Evolutionary conservation across 2,797 vertebrate genomes (phyloP).

Genomic region (Zalophus californianus): DNA sequence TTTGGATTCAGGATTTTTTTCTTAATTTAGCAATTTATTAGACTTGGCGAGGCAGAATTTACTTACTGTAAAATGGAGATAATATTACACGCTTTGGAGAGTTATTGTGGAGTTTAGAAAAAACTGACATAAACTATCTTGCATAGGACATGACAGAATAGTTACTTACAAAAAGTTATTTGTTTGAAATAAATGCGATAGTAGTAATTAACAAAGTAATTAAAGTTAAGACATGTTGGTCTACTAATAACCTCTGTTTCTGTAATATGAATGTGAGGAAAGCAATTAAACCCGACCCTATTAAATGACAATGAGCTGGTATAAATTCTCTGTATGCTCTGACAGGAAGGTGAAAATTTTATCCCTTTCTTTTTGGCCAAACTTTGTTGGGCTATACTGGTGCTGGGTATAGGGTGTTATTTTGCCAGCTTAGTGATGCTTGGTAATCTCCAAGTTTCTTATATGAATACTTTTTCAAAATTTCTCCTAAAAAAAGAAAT

Average conservation of each 20-base stretch:
- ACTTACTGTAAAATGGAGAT: neutral
- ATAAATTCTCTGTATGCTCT: slow-evolving; percentile 11
- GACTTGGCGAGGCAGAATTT: neutral
- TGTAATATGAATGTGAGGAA: slow-evolving; percentile 1
- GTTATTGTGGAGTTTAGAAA: neutral
- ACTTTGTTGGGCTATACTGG: neutral
- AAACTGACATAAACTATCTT: neutral
- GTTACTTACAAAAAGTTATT: neutral
- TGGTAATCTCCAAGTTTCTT: slow-evolving; percentile 33
- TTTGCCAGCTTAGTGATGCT: neutral
- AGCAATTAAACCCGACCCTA: neutral
- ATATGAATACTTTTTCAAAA: neutral
- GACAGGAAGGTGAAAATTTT: neutral
- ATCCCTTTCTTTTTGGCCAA: neutral
- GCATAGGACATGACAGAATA: neutral
- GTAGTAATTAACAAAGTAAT: neutral
- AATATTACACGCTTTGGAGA: neutral
- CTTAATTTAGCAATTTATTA: neutral
- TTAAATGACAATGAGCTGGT: slow-evolving; percentile 27
- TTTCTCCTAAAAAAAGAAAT: slow-evolving; percentile 28
- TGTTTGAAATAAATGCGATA: neutral
- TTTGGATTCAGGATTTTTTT: slow-evolving; percentile 7
- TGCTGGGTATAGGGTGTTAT: neutral
- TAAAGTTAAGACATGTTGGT: neutral
- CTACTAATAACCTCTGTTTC: neutral